A percentile compares a stretch with the other conserved stretches of the same genome.
These are phyloP conservation scores for Patella ulyssiponensis DNA, from an alignment of 2,888 invertebrate genomes.

Conservation along the genomic window DNA sequence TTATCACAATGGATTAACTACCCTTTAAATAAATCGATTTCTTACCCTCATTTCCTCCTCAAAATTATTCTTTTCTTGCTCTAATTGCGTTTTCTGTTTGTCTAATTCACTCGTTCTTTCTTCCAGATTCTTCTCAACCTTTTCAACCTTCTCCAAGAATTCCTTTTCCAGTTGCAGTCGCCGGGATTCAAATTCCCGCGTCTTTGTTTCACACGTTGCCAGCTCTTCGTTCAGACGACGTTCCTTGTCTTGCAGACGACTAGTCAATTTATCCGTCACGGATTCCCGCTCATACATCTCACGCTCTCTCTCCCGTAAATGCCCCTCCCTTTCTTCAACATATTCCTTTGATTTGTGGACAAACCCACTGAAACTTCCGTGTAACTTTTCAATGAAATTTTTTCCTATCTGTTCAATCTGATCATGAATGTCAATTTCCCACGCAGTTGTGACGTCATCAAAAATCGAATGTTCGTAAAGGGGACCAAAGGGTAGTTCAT, in stretches of 20 bases:
- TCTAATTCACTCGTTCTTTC: conserved; percentile 44
- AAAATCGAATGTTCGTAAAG: conserved; percentile 62
- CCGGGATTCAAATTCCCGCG: conserved; percentile 54
- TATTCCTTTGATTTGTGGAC: conserved; percentile 61
- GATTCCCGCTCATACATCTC: conserved; percentile 51
- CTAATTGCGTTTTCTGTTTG: conserved; percentile 44
- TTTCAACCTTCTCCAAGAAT: conserved; percentile 44
- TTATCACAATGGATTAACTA: too few relatives aligned
- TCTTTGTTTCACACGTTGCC: conserved; percentile 47
- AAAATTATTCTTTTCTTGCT: conserved; percentile 55
- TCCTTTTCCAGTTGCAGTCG: conserved; percentile 52
- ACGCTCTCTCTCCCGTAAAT: conserved; percentile 59
- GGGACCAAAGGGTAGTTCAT: conserved; percentile 48
- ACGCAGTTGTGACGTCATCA: conserved; percentile 60
- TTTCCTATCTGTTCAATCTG: conserved; percentile 65
- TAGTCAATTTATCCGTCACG: conserved; percentile 48
- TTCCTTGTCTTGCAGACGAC: conserved; percentile 56
- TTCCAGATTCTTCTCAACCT: conserved; percentile 41
- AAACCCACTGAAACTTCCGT: conserved; percentile 60
- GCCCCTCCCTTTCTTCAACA: conserved; percentile 58
- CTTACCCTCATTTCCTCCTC: conserved; percentile 59
- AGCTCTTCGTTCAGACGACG: conserved; percentile 50
- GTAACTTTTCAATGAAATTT: conserved; percentile 59
- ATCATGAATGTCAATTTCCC: conserved; percentile 66
- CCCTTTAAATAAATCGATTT: too few relatives aligned